Base-by-base conservation (phyloP, 2,797 vertebrate species). In the Dryobates pubescens region DNA sequence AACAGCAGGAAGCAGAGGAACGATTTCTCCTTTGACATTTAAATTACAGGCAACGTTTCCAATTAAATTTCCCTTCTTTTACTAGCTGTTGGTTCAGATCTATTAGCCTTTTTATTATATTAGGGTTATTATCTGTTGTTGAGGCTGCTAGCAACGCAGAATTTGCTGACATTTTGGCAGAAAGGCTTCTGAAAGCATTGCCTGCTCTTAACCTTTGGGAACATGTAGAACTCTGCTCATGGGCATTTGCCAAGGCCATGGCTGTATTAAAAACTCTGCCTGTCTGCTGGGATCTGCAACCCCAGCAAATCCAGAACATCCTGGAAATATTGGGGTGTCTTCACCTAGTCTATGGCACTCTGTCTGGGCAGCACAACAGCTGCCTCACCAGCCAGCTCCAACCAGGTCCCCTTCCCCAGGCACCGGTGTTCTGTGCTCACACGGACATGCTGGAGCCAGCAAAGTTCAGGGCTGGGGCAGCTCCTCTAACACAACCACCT, bases 21-120 rank as follows among this genome's bases (percentile, higher is more conserved):
- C 2, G 1, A 61, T 71, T 89, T 79, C 43, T 89, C 72, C 89
- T 90, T 53, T 92, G 90, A 88, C 56, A 54, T 89, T 94, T 87
- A 82, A 95, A 92, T 93, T 87, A 47, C 53, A 89, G 88, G 22
- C 61, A 64, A 45, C 24, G 10, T 47, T 92, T 83, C 77, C 86
- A 89, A 82, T 89, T 90, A 89, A 70, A 71, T 78, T 67, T 69
- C 53, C 34, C 30, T 73, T 76, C 72, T 84, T 70, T 62, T 38
- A 57, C 56, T 82, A 74, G 82, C 43, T 65, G 84, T 84, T 93
- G 61, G 62, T 92, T 74, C 84, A 58, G 88, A 29, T 49, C 15
- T 86, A 62, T 85, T 80, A 68, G 59, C 58, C n/a, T 57, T 38
- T 87, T 89, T 76, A 82, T 94, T 94, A 79, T 62, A 90, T 87